Base-by-base conservation (phyloP, 2,113 vertebrate species). In the Elaphurus davidianus region DNA sequence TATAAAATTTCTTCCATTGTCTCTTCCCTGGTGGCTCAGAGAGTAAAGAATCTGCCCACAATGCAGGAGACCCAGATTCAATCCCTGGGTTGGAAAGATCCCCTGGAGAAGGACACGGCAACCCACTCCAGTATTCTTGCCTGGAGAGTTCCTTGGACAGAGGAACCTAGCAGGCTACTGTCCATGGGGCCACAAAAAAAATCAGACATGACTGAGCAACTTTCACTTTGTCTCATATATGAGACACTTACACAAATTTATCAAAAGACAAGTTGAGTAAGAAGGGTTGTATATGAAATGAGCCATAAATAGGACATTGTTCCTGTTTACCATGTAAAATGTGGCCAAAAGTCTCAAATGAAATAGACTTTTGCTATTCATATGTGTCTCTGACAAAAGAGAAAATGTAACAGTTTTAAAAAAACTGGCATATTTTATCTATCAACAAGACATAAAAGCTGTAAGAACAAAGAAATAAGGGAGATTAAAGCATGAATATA, bases 391-490 rank as follows among this genome's bases (percentile, higher is more conserved):
- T 95, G 59, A 84, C 28, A 79, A 27, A 40, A 97, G 59, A 92
- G 40, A 71, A 45, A 82, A 91, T 33, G 25, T 76, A 43, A 47
- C 9, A 45, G 25, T 40, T 71, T 71, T 71, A 0, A 71, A 71
- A 71, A 71, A 71, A 40, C 67, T 23, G 19, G 19, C 59, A 33
- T 94, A 97, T 86, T 62, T 50, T 94, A 87, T 93, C n/a, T 92
- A 71, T 40, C 71, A 86, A 17, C 81, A 45, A 94, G 54, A 98
- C 52, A 6, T 62, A 27, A 91, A 94, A 97, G 33, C n/a, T 90
- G 59, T 3, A 88, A 98, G 87, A 64, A 98, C 98, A 43, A 97
- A 1, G 0, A 96, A 93, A 96, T 93, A 55, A 92, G 90, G 45
- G 86, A 91, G 30, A 96, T 30, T 92, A 89, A 98, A 97, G 33